Evolutionary conservation across 2,113 vertebrate genomes (phyloP), one percentile per base, ranked within the genome.

Genomic region (Rousettus leschenaultii): DNA sequence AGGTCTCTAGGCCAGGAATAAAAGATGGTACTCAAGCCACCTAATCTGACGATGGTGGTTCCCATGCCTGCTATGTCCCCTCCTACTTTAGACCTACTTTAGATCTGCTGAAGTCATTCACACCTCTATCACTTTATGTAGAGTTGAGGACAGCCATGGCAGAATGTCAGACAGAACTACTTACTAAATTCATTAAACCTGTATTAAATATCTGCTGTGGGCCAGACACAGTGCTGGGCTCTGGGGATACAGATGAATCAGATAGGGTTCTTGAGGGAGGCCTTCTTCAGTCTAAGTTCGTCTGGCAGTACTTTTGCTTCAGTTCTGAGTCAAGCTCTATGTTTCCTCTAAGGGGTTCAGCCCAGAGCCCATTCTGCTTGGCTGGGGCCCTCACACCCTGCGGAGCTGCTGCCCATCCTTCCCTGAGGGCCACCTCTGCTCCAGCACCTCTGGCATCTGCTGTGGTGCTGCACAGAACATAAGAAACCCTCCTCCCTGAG

Each of bases 251-350:
- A 53, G 75, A 19, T 2, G 45, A 86, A 21, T 14, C 3, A 3
- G 40, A 28, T 0, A 24, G 48, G 26, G 0, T 3, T 19, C 15
- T n/a, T 0, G 12, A 35, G 30, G 63, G 45, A 35, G 33, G 43
- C 53, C 65, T n/a, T 74, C 45, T 16, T 75, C 40, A 28, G 33
- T 45, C 38, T 18, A 30, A 45, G 59, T 45, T 73, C 68, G 38
- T n/a, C 61, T 71, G 53, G 79, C 21, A 38, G 28, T 9, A 22
- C 24, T 73, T 43, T 21, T 12, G 33, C 40, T 82, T 89, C 15
- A 51, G 85, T 35, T 45, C n/a, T 24, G 53, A 94, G 70, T 19
- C n/a, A 40, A 51, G 33, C 28, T 55, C 61, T 48, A 8, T 4
- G 33, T 57, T 33, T 53, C 18, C 55, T n/a, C 38, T 16, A 28